Conservation (phyloP, 2,113 vertebrate species). For the Stigmatopora nigra region DNA sequence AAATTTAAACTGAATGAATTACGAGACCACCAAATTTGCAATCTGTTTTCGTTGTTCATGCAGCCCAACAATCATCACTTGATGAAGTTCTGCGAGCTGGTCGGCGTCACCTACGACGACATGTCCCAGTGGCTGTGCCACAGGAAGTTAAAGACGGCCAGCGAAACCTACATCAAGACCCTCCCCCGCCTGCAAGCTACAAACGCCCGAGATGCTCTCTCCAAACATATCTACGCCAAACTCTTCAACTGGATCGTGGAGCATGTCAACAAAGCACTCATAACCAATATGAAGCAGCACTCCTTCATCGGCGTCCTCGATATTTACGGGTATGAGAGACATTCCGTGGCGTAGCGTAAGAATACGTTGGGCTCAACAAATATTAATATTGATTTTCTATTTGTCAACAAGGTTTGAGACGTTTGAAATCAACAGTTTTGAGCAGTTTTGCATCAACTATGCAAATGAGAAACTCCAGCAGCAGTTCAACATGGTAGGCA, state of each 20-base stretch:
- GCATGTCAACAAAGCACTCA: conserved; percentile 90
- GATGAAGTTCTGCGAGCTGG: conserved; percentile 86
- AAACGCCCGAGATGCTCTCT: conserved; percentile 89
- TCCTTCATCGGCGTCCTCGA: conserved; percentile 97
- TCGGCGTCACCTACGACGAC: conserved; percentile 90
- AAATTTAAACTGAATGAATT: not conserved
- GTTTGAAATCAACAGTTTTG: conserved; percentile 98
- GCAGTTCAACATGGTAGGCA: conserved; percentile 96
- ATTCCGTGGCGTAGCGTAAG: too few species aligned
- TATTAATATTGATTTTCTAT: conserved; percentile 23
- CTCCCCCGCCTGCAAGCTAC: conserved; percentile 87
- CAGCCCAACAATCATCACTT: conserved; percentile 88
- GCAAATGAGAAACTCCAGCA: conserved; percentile 98
- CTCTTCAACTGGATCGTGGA: conserved; percentile 98
- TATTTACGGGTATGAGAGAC: conserved; percentile 83
- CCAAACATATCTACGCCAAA: conserved; percentile 96
- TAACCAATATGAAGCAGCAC: conserved; percentile 84
- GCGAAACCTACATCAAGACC: conserved; percentile 93
- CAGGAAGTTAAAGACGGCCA: conserved; percentile 87
- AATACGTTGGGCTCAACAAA: not conserved
- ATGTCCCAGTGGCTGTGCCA: conserved; percentile 98
- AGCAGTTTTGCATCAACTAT: conserved; percentile 99
- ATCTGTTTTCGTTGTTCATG: not conserved
- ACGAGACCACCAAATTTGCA: not conserved
- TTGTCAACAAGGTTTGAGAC: conserved; percentile 85